A percentile compares a stretch with the other conserved stretches of the same genome.
phyloP scores from a whole-genome alignment of 2,797 vertebrate genomes.

The Ficedula albicollis region DNA sequence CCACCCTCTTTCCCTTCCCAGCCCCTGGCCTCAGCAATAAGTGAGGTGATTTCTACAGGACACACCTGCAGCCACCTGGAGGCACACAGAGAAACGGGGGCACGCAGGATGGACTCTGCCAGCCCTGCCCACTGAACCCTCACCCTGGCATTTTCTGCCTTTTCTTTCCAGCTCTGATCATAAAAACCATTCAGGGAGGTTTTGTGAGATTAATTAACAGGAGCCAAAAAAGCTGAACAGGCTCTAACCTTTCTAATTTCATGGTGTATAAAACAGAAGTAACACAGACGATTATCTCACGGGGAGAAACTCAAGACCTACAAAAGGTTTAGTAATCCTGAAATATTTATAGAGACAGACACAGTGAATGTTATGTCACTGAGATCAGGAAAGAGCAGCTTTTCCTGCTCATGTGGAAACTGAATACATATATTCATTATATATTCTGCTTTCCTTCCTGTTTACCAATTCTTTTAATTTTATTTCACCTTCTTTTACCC shows the following conservation, averaged over 20 bases:
- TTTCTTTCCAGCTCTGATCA: background rate
- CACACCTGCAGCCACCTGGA: background rate
- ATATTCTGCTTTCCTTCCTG: background rate
- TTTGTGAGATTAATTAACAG: background rate
- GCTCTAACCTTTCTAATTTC: conserved; percentile 31
- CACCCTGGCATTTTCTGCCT: background rate
- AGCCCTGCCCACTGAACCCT: background rate
- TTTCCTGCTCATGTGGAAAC: background rate
- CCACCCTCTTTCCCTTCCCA: background rate
- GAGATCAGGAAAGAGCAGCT: background rate
- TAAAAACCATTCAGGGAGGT: background rate
- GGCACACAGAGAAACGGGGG: background rate
- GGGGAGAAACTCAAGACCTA: background rate
- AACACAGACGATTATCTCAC: background rate
- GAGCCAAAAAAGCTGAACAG: background rate
- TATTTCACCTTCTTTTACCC: background rate
- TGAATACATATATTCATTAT: background rate
- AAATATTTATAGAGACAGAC: background rate
- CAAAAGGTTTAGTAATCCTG: background rate
- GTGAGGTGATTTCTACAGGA: background rate
- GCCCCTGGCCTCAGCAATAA: background rate
- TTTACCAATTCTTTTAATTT: background rate
- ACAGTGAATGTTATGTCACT: background rate
- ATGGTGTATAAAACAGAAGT: conserved; percentile 9
- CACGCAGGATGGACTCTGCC: rapidly evolving